Evolutionary conservation across 2,113 vertebrate species (phyloP), one percentile per base, ranked within the genome.

Genomic region (Lamprologus speciosus): DNA sequence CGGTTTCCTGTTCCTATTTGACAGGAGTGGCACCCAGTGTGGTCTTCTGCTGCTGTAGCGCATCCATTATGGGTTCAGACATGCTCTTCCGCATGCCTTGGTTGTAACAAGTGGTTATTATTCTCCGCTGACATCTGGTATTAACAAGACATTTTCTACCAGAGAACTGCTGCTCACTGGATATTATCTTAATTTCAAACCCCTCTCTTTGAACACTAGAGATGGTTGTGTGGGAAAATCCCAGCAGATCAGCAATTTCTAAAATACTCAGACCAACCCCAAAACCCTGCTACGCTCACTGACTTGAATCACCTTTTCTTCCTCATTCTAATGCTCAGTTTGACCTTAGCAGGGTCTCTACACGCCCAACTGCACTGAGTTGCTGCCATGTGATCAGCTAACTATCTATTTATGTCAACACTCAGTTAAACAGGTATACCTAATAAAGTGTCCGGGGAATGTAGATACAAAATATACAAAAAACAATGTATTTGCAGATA

Each of bases 81-180:
- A 42, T 9, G 35, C 33, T 68, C 65, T 42, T 70, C 37, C 5
- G 0, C n/a, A 70, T 1, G 1, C 37, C 5, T 16, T 26, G 37
- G 65, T 45, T 73, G 7, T 45, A 73, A 42, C 65, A 42, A 42
- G 65, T 1, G 21, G 37, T 73, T 70, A 70, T 19, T 60, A 65
- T 65, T 37, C 33, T 65, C 60, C 10, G 13, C 33, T 21, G 33
- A 65, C 19, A 65, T 21, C 10, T 37, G 7, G 60, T 65, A 65
- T 65, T 65, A 65, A 65, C 60, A 37, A 65, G 33, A 40, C 21
- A 17, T 73, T 73, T 73, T 73, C 37, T 26, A 8, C 37, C 37
- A 26, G 68, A 47, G 9, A 50, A 31, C 70, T 50, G 45, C 23
- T 8, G 17, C 45, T 78, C 16, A 50, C 23, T n/a, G 9, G 45